These are phyloP conservation scores for Harmothoe impar DNA, from an alignment of 2,888 invertebrate genomes.

Conservation along the genomic window DNA sequence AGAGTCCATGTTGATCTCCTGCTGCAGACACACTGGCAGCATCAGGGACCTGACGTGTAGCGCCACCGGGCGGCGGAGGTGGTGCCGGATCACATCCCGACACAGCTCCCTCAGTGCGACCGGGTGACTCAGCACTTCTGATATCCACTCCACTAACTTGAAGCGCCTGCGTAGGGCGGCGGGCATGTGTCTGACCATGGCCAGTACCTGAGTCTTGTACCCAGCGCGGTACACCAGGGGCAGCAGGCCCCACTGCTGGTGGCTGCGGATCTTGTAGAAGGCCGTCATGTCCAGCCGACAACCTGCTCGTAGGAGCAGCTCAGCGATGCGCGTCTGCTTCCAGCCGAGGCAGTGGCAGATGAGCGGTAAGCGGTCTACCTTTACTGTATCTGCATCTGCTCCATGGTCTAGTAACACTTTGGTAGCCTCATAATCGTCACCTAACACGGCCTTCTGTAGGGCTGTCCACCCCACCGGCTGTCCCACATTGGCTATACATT, in stretches of 20 bases:
- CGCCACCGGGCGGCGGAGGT: neutral
- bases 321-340: conserved; percentile 39
- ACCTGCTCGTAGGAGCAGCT: conserved; percentile 33
- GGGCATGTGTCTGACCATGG: conserved; percentile 17
- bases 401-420: neutral
- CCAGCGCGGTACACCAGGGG: neutral
- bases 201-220: neutral
- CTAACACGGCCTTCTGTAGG: conserved; percentile 22
- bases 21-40: neutral
- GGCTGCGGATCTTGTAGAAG: conserved; percentile 32
- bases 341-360: conserved; percentile 39
- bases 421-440: conserved; percentile 15
- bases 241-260: conserved; percentile 11
- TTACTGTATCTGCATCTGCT: neutral
- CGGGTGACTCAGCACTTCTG: neutral
- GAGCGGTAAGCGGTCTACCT: conserved; percentile 24
- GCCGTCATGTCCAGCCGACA: neutral
- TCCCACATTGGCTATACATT: neutral
- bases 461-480: conserved; percentile 3
- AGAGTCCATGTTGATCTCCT: neutral
- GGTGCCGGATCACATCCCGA: neutral
- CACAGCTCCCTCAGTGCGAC: neutral
- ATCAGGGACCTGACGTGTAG: neutral
- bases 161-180: neutral
- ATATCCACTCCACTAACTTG: neutral